Percentiles rank a stretch among this genome's conserved stretches.
Conservation (phyloP, 2,888 invertebrate genomes). For the Phyto melanocephala region DNA sequence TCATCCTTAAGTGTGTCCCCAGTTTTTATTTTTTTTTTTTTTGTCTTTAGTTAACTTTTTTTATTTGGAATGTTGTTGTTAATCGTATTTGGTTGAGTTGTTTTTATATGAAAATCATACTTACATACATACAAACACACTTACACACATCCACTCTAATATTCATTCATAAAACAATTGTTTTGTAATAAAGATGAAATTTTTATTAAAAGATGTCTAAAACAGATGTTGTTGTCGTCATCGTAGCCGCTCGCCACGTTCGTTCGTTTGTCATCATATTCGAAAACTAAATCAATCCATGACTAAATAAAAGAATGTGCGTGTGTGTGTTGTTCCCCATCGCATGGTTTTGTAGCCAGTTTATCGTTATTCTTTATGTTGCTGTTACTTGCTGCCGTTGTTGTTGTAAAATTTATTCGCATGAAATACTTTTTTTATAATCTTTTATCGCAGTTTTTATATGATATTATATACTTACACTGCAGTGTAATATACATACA, state of each 20-base stretch:
- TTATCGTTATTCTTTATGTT: conserved; percentile 38
- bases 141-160: conserved; percentile 9
- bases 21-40: neutral
- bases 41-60: conserved; percentile 12
- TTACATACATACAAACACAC: neutral
- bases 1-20: conserved; percentile 20
- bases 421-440: conserved; percentile 77
- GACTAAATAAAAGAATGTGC: conserved; percentile 39
- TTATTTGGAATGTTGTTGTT: neutral
- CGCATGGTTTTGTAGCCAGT: conserved; percentile 43
- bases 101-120: neutral
- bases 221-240: conserved; percentile 77
- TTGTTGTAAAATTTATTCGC: conserved; percentile 61
- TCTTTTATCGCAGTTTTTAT: conserved; percentile 80
- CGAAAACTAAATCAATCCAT: conserved; percentile 51
- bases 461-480: conserved; percentile 56
- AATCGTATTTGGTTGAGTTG: neutral
- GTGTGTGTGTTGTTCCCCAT: conserved; percentile 16
- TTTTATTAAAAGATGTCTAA: conserved; percentile 80
- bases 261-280: conserved; percentile 20
- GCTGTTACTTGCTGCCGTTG: too few species aligned
- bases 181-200: conserved; percentile 80
- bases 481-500: conserved; percentile 72
- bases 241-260: conserved; percentile 33
- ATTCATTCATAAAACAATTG: conserved; percentile 77